Evolutionary conservation across 1,140 invertebrate species (phyloP).

Genomic region (Metopolophium dirhodum): DNA sequence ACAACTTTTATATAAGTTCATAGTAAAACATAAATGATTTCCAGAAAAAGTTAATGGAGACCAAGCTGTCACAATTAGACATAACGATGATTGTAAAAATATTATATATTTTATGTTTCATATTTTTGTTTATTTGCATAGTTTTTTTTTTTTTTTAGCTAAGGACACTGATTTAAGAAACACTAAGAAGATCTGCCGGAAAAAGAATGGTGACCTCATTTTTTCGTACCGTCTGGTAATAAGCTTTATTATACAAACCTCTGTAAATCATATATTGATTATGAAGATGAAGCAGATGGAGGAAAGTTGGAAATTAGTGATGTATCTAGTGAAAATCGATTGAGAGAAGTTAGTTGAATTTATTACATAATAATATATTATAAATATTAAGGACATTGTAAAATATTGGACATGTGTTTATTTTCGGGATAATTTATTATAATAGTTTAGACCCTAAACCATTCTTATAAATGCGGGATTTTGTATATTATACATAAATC

Average conservation of each 20-base stretch:
- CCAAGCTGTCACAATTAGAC: too few relatives aligned
- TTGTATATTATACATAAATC: neutral
- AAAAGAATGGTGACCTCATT: slow-evolving; percentile 91
- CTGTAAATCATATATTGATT: slow-evolving; percentile 62
- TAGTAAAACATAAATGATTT: too few relatives aligned
- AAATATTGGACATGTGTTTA: neutral
- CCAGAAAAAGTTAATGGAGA: too few relatives aligned
- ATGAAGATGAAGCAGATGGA: slow-evolving; percentile 69
- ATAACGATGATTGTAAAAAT: slow-evolving; percentile 64
- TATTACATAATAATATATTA: neutral
- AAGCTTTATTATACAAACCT: slow-evolving; percentile 86
- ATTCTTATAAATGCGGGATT: neutral
- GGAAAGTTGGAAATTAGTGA: slow-evolving; percentile 66
- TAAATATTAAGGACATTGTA: neutral
- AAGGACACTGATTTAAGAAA: slow-evolving; percentile 84
- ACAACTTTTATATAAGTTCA: too few relatives aligned
- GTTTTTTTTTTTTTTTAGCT: slow-evolving; percentile 61
- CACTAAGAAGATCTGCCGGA: slow-evolving; percentile 86
- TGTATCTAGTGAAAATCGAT: slow-evolving; percentile 25
- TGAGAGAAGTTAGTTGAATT: slow-evolving; percentile 42
- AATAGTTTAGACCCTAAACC: neutral
- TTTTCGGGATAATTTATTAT: neutral
- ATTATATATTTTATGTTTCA: slow-evolving; percentile 30
- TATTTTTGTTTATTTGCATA: neutral
- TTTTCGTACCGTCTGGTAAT: slow-evolving; percentile 90